Conservation (phyloP, 2,888 invertebrate genomes). For the Tachystola acroxantha region DNA sequence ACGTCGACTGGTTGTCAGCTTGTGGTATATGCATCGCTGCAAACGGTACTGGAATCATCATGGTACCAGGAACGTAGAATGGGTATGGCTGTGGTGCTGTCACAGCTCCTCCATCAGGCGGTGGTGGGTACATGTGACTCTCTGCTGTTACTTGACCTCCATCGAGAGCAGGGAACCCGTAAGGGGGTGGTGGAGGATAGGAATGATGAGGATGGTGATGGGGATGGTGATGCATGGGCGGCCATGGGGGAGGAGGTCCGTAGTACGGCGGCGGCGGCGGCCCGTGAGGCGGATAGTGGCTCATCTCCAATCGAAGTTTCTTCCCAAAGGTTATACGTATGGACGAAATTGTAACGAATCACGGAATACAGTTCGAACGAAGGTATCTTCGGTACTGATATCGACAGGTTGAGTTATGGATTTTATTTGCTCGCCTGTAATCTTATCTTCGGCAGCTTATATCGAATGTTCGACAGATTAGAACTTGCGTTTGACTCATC, state of each 20-base stretch:
- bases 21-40: conserved; percentile 25
- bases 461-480: conserved; percentile 2
- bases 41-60: conserved; percentile 54
- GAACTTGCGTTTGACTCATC: not conserved
- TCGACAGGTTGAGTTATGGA: not conserved
- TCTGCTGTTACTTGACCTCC: conserved; percentile 2
- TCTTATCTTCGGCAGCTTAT: conserved; percentile 1
- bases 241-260: conserved; percentile 30
- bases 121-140: conserved; percentile 18
- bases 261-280: conserved; percentile 38
- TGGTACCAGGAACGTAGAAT: conserved; percentile 53
- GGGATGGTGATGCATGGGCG: conserved; percentile 11
- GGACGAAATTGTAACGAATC: not conserved
- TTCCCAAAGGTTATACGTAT: not conserved
- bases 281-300: conserved; percentile 38
- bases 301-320: conserved; percentile 35
- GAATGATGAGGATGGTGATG: conserved; percentile 16
- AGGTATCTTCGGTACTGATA: not conserved
- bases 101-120: conserved; percentile 20
- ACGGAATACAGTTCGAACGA: too few relatives aligned
- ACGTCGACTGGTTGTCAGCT: conserved; percentile 36
- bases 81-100: conserved; percentile 35
- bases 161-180: too few relatives aligned
- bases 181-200: conserved; percentile 23
- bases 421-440: not conserved